Conservation (phyloP, 2,888 invertebrate species). For the Bembecia ichneumoniformis region DNA sequence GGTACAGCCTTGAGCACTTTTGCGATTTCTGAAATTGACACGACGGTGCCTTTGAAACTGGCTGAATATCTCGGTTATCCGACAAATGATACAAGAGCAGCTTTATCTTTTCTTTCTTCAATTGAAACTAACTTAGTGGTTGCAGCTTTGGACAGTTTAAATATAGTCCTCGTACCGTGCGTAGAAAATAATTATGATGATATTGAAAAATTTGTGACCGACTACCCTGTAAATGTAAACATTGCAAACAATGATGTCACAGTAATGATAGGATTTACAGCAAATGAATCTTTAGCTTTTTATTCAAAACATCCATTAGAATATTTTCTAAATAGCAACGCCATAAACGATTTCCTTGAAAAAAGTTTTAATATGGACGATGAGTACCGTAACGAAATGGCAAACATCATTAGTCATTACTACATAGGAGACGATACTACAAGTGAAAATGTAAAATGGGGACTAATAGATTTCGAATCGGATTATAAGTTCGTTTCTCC, state of each 20-base stretch:
- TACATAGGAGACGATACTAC: conserved; percentile 18
- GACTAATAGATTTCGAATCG: conserved; percentile 24
- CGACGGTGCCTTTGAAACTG: conserved; percentile 25
- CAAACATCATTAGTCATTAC: conserved; percentile 14
- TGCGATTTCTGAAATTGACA: conserved; percentile 22
- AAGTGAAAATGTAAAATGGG: conserved; percentile 18
- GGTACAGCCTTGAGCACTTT: conserved; percentile 27
- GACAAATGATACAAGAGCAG: conserved; percentile 17
- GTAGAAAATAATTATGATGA: conserved; percentile 31
- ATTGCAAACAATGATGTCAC: conserved; percentile 27
- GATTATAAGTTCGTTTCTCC: conserved; percentile 26
- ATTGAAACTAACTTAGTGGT: conserved; percentile 22
- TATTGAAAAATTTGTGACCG: conserved; percentile 28
- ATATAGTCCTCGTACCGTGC: conserved; percentile 28
- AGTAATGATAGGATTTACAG: conserved; percentile 19
- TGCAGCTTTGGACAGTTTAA: conserved; percentile 15
- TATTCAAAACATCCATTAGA: background rate
- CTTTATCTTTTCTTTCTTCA: conserved; percentile 22
- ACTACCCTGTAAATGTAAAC: conserved; percentile 24
- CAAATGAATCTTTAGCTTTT: conserved; percentile 4
- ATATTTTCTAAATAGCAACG: conserved; percentile 3
- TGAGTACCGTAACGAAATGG: conserved; percentile 14
- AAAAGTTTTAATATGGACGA: conserved; percentile 12
- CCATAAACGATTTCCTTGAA: conserved; percentile 1
- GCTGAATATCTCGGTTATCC: conserved; percentile 27